phyloP scores from a whole-genome alignment of 2,888 invertebrate species.

The Pristionchus japonicus region DNA sequence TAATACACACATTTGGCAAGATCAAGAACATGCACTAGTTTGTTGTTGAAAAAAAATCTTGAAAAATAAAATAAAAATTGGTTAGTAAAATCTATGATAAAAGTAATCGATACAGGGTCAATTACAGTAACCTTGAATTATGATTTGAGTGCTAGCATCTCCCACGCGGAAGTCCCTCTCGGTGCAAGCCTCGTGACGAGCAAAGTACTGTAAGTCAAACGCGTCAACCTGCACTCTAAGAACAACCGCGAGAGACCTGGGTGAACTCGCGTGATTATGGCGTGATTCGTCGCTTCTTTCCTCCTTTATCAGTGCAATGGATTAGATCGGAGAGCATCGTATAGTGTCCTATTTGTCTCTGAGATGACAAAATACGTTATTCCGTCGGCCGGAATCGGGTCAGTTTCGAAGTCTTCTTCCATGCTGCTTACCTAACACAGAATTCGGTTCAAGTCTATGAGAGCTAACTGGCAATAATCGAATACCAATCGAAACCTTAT shows the following conservation, averaged over 20 bases:
- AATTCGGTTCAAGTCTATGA: no score
- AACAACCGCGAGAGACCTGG: not conserved
- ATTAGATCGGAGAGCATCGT: not conserved
- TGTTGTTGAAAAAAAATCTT: not conserved
- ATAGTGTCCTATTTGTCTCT: not conserved
- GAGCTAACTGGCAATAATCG: no score
- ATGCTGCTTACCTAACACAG: no score
- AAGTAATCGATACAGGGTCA: not conserved
- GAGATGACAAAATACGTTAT: conserved; percentile 40
- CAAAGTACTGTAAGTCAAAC: not conserved
- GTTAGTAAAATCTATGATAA: not conserved
- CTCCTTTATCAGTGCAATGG: conserved; percentile 31
- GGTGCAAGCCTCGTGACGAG: not conserved
- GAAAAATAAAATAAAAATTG: not conserved
- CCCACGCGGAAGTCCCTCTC: no score
- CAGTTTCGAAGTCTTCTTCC: not conserved
- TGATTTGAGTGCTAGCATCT: no score
- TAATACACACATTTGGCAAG: no score
- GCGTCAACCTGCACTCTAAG: not conserved
- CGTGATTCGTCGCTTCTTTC: conserved; percentile 23
- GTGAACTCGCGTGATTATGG: conserved; percentile 43
- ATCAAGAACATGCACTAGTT: no score
- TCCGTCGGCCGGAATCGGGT: conserved; percentile 41
- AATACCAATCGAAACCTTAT: no score
- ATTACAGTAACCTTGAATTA: not conserved